A percentile compares a stretch with the other conserved stretches of the same genome.
Conservation (phyloP, 2,113 vertebrate genomes). For the Balaenoptera acutorostrata region DNA sequence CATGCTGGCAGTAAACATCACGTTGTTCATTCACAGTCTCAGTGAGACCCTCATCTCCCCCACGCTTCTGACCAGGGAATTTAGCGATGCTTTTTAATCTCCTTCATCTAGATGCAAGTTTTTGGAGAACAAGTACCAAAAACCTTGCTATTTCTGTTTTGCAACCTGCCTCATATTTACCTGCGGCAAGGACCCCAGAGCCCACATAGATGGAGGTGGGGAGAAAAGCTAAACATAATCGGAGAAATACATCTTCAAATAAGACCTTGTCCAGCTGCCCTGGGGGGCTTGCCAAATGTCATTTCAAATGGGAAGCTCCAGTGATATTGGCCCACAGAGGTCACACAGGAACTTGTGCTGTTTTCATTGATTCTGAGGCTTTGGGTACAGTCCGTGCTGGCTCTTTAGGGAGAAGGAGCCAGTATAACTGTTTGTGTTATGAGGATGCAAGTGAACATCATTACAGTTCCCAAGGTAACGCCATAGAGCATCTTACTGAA, state of each 20-base stretch:
- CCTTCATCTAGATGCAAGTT: background rate
- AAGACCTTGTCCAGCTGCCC: too few species aligned
- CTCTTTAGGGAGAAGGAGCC: fast-evolving
- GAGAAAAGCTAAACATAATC: background rate
- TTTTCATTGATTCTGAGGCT: fast-evolving
- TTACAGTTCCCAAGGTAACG: fast-evolving
- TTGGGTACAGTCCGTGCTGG: fast-evolving
- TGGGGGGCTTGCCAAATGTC: fast-evolving
- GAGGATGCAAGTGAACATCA: fast-evolving
- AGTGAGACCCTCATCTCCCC: background rate
- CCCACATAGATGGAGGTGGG: fast-evolving
- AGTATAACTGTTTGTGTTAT: fast-evolving
- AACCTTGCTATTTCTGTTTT: background rate
- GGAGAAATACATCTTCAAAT: too few species aligned
- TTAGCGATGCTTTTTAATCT: background rate
- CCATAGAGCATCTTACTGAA: fast-evolving
- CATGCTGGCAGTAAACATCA: too few species aligned
- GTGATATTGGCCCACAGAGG: fast-evolving
- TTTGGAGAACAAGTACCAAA: background rate
- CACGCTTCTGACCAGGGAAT: background rate
- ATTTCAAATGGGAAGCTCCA: fast-evolving
- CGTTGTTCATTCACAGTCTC: background rate
- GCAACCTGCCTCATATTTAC: fast-evolving
- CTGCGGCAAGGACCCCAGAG: too few species aligned
- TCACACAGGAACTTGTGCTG: fast-evolving